Evolutionary conservation across 2,797 vertebrate species (phyloP).

Genomic region (Hafferia zeledoni): DNA sequence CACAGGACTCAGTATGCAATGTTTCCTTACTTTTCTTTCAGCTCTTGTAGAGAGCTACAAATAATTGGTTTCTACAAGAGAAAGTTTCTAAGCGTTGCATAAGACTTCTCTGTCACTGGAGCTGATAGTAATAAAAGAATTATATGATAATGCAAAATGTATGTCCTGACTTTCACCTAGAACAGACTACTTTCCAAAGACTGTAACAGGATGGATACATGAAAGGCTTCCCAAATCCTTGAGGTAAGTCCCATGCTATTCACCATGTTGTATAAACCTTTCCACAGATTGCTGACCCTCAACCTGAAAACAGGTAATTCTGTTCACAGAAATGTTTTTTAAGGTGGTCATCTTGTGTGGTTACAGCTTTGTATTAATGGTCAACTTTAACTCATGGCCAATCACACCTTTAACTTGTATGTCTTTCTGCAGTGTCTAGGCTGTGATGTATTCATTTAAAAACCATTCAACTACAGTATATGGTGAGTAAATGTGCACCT

Average conservation of each 20-base stretch:
- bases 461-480: not conserved
- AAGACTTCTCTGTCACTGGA: not conserved
- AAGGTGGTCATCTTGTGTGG: accelerated
- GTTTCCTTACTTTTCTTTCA: slow-evolving; percentile 33
- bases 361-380: not conserved
- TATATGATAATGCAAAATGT: not conserved
- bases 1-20: not conserved
- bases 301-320: not conserved
- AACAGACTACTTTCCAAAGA: not conserved
- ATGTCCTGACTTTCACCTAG: not conserved
- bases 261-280: not conserved
- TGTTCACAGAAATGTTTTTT: not conserved
- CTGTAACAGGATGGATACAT: not conserved
- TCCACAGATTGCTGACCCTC: not conserved
- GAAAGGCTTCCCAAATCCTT: not conserved
- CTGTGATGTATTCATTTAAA: not conserved
- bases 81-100: not conserved
- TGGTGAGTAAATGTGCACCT: not conserved
- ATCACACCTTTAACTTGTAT: not conserved
- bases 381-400: not conserved
- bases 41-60: not conserved
- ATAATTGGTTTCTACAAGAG: slow-evolving; percentile 13
- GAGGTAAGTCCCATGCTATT: not conserved
- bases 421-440: not conserved
- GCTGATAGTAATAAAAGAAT: not conserved